phyloP scores from a whole-genome alignment of 2,113 vertebrate species.

The Microcebus ravelobensis region DNA sequence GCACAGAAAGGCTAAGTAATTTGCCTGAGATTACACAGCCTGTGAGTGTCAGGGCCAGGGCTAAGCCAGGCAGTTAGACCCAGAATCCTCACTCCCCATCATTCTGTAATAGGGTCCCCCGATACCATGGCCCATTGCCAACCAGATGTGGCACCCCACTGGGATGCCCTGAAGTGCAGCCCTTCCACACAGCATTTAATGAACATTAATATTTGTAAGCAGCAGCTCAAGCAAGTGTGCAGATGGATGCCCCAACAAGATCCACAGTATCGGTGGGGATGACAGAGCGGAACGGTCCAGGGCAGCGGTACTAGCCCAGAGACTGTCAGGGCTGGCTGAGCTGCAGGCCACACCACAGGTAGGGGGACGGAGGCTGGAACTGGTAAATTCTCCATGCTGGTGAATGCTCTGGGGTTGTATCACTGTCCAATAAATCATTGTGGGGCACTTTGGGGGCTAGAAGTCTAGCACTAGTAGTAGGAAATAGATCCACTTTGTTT shows the following conservation, averaged over 20 bases:
- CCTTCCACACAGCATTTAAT: neutral
- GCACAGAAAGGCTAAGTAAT: neutral
- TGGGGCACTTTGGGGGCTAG: too few species aligned
- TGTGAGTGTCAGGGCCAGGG: neutral
- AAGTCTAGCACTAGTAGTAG: neutral
- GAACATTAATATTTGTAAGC: neutral
- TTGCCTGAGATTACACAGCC: neutral
- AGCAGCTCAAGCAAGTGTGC: neutral
- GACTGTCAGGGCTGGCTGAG: too few species aligned
- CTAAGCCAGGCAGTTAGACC: neutral
- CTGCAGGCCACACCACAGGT: too few species aligned
- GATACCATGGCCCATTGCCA: neutral
- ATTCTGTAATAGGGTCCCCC: neutral
- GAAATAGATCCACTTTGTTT: neutral
- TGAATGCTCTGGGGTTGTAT: neutral
- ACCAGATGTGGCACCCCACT: neutral
- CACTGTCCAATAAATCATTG: neutral
- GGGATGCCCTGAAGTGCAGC: neutral
- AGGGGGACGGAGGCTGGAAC: neutral
- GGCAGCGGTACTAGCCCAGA: too few species aligned
- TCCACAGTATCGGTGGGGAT: neutral
- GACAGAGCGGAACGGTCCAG: neutral
- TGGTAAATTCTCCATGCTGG: neutral
- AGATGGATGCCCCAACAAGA: neutral
- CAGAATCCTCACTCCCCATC: neutral